These are phyloP conservation scores for Spisula subtruncata DNA, from an alignment of 2,888 invertebrate species.

Conservation along the genomic window DNA sequence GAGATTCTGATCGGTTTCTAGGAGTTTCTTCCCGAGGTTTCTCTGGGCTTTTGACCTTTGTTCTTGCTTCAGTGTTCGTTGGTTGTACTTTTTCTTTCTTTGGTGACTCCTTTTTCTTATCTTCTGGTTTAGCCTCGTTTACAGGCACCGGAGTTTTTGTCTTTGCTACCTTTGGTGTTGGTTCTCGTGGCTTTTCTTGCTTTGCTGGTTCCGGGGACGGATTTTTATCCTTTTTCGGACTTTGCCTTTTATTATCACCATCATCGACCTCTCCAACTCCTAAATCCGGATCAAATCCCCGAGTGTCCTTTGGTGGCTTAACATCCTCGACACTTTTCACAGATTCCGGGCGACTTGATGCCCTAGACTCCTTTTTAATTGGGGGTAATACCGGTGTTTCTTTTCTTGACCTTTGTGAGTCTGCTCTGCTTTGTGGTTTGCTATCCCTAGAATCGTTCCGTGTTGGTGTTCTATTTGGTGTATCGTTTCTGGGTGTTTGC, in stretches of 20 bases:
- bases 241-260: neutral
- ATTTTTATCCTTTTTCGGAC: slow-evolving; percentile 6
- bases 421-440: slow-evolving; percentile 1
- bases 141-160: slow-evolving; percentile 34
- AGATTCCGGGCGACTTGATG: slow-evolving; percentile 24
- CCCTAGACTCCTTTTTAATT: slow-evolving; percentile 53
- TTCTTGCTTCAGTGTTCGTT: slow-evolving; percentile 32
- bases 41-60: slow-evolving; percentile 41
- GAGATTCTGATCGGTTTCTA: slow-evolving; percentile 23
- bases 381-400: slow-evolving; percentile 70
- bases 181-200: slow-evolving; percentile 8
- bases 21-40: neutral
- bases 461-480: slow-evolving; percentile 32
- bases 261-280: slow-evolving; percentile 61
- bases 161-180: slow-evolving; percentile 26
- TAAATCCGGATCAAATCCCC: slow-evolving; percentile 67
- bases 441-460: neutral
- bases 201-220: slow-evolving; percentile 18
- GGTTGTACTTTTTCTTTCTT: neutral
- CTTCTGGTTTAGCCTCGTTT: neutral
- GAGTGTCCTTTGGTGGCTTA: slow-evolving; percentile 65
- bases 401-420: slow-evolving; percentile 47
- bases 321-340: slow-evolving; percentile 42
- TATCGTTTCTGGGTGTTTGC: slow-evolving; percentile 13
- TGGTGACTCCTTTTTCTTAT: neutral